phyloP scores from a whole-genome alignment of 2,888 invertebrate species.

The Flabesymbios commensalis region DNA sequence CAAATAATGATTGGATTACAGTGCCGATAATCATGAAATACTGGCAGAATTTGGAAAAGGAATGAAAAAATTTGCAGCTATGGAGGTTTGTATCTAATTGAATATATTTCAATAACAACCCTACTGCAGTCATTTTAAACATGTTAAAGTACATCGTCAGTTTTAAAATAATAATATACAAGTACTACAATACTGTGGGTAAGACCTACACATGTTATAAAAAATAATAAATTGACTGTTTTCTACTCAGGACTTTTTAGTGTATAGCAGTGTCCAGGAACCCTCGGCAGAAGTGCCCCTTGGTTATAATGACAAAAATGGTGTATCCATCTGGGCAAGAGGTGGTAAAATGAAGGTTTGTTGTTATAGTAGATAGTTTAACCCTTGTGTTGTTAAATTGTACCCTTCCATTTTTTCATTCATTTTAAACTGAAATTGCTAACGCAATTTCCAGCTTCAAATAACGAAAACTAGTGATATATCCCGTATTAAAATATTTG shows the following conservation, averaged over 20 bases:
- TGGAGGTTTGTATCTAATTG: slow-evolving; percentile 54
- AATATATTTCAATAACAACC: neutral
- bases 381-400: too few relatives aligned
- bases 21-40: slow-evolving; percentile 71
- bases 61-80: slow-evolving; percentile 74
- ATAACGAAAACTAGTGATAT: too few relatives aligned
- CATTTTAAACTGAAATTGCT: too few relatives aligned
- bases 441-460: too few relatives aligned
- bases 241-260: slow-evolving; percentile 8
- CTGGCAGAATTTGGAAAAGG: slow-evolving; percentile 70
- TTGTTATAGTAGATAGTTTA: too few relatives aligned
- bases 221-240: neutral
- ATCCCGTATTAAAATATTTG: too few relatives aligned
- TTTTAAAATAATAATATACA: neutral
- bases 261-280: slow-evolving; percentile 72
- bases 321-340: slow-evolving; percentile 78
- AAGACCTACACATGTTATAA: neutral
- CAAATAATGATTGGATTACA: too few relatives aligned
- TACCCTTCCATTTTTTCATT: too few relatives aligned
- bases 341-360: slow-evolving; percentile 73
- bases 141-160: too few relatives aligned
- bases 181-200: neutral
- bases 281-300: slow-evolving; percentile 70
- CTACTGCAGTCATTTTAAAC: too few relatives aligned
- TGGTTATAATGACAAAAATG: slow-evolving; percentile 74